These are phyloP conservation scores for Phaethon lepturus DNA, from an alignment of 2,113 vertebrate species.

Conservation along the genomic window DNA sequence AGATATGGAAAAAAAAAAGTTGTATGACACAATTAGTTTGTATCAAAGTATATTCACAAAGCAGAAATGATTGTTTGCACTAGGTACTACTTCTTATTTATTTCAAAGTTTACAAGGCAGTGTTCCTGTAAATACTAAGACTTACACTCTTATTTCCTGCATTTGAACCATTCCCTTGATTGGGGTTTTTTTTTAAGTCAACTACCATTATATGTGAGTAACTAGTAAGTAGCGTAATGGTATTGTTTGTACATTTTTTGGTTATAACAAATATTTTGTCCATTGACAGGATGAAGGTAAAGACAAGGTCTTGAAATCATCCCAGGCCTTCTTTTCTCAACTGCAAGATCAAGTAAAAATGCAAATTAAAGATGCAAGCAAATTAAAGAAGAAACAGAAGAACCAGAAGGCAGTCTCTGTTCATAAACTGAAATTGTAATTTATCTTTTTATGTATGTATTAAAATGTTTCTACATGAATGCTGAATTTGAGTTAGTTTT, in stretches of 20 bases:
- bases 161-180: neutral
- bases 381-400: constrained; percentile 82
- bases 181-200: neutral
- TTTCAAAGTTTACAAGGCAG: neutral
- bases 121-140: neutral
- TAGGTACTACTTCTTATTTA: neutral
- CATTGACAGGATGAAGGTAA: constrained; percentile 89
- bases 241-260: neutral
- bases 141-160: neutral
- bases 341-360: constrained; percentile 96
- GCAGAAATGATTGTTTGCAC: neutral
- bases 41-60: neutral
- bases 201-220: neutral
- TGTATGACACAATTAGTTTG: neutral
- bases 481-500: neutral
- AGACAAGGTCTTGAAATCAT: constrained; percentile 92
- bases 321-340: constrained; percentile 94
- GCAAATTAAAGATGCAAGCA: constrained; percentile 86
- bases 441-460: neutral
- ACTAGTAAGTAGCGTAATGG: neutral
- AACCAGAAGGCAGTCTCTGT: constrained; percentile 82
- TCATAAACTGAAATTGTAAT: constrained; percentile 91
- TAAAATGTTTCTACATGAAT: neutral
- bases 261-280: neutral
- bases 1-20: neutral